Conservation (phyloP, 92 coral and sea anemone genomes). For the Epizoanthus ramosus region DNA sequence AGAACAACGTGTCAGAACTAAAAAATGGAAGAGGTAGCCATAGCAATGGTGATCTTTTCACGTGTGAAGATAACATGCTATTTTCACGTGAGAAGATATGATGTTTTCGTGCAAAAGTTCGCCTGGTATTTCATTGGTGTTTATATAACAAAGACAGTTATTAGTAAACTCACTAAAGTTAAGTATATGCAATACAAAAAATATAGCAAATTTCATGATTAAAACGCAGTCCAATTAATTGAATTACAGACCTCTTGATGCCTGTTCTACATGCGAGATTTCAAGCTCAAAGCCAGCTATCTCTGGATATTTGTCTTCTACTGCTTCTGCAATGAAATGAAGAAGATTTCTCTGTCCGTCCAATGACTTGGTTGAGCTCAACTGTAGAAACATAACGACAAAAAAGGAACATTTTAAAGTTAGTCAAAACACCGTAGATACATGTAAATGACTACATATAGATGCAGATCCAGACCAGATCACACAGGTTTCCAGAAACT, state of each 20-base stretch:
- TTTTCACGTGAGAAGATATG: too few relatives aligned
- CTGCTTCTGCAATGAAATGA: constrained; percentile 87
- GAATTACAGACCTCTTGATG: constrained; percentile 75
- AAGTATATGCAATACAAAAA: neutral
- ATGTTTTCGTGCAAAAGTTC: too few relatives aligned
- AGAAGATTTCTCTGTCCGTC: constrained; percentile 90
- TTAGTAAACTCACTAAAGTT: neutral
- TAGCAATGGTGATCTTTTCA: too few relatives aligned
- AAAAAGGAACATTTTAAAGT: neutral
- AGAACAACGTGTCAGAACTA: too few relatives aligned
- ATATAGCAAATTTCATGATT: neutral
- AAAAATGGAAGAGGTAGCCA: too few relatives aligned
- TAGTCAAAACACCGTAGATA: neutral
- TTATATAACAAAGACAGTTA: too few relatives aligned
- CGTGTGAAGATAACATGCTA: too few relatives aligned
- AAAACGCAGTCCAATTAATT: neutral
- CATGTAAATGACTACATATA: too few relatives aligned
- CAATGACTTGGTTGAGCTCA: constrained; percentile 95
- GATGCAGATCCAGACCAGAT: too few relatives aligned
- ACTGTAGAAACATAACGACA: constrained; percentile 49
- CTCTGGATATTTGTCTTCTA: constrained; percentile 87
- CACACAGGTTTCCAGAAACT: too few relatives aligned
- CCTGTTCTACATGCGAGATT: constrained; percentile 88
- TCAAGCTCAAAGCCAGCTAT: constrained; percentile 95
- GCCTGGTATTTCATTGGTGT: too few relatives aligned